These are phyloP conservation scores for Listronotus oregonensis DNA, from an alignment of 1,140 invertebrate genomes.

Conservation along the genomic window DNA sequence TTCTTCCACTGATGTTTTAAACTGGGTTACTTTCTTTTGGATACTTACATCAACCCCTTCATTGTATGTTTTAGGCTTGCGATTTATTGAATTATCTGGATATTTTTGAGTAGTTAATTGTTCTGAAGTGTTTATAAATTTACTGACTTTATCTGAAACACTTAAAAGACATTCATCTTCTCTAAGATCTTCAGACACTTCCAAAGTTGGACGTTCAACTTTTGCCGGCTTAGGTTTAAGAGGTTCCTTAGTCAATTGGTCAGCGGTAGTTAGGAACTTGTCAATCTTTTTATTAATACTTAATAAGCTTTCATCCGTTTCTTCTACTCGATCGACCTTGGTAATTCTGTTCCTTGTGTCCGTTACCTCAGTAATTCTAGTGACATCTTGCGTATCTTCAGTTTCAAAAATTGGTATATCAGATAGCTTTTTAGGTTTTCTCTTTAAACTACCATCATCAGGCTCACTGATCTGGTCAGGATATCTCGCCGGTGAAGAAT, in stretches of 20 bases:
- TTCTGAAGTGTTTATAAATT: slow-evolving; percentile 67
- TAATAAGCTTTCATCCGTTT: slow-evolving; percentile 64
- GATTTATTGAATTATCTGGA: slow-evolving; percentile 49
- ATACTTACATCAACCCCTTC: slow-evolving; percentile 10
- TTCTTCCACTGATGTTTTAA: slow-evolving; percentile 57
- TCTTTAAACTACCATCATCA: slow-evolving; percentile 62
- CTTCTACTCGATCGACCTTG: slow-evolving; percentile 53
- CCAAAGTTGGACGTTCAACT: slow-evolving; percentile 54
- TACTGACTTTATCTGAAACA: slow-evolving; percentile 69
- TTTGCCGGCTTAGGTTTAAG: slow-evolving; percentile 48
- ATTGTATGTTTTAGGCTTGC: slow-evolving; percentile 39
- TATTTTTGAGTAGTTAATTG: slow-evolving; percentile 57
- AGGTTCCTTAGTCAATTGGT: slow-evolving; percentile 57
- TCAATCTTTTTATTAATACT: slow-evolving; percentile 70
- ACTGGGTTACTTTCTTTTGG: slow-evolving; percentile 61
- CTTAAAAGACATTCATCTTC: slow-evolving; percentile 68
- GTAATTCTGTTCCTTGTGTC: slow-evolving; percentile 55
- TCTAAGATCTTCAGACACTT: slow-evolving; percentile 58
- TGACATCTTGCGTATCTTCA: slow-evolving; percentile 54
- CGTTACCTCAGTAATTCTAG: slow-evolving; percentile 61
- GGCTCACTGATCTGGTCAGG: slow-evolving; percentile 74
- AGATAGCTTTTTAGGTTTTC: slow-evolving; percentile 58
- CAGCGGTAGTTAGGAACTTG: slow-evolving; percentile 65
- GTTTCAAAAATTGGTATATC: slow-evolving; percentile 51
- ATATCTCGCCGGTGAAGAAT: slow-evolving; percentile 64